These are phyloP conservation scores for Hypselothyrea guttata DNA, from an alignment of 2,888 invertebrate species.

Conservation along the genomic window DNA sequence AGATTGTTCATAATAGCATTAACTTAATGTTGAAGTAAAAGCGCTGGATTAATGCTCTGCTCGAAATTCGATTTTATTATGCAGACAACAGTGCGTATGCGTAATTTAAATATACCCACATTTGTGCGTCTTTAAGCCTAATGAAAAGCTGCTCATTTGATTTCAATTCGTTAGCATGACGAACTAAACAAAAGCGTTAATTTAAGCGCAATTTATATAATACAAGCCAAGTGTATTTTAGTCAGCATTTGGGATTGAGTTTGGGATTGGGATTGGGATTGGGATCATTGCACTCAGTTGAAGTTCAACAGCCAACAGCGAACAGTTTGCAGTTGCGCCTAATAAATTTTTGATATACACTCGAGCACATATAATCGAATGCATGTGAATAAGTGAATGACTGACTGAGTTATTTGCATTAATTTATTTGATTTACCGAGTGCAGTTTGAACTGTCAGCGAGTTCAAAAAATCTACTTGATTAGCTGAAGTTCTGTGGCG, in stretches of 20 bases:
- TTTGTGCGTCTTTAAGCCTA: too few relatives aligned
- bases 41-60: constrained; percentile 2
- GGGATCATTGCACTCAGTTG: constrained; percentile 13
- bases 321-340: constrained; percentile 3
- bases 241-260: background rate
- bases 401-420: constrained; percentile 47
- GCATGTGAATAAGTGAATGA: constrained; percentile 24
- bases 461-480: constrained; percentile 18
- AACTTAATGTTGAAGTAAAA: constrained; percentile 17
- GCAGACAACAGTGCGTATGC: constrained; percentile 17
- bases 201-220: too few relatives aligned
- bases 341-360: constrained; percentile 42
- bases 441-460: constrained; percentile 8
- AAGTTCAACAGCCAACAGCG: constrained; percentile 28
- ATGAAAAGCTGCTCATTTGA: too few relatives aligned
- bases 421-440: constrained; percentile 45
- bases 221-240: constrained; percentile 11
- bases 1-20: constrained; percentile 43
- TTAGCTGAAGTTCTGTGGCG: background rate
- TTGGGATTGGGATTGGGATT: too few relatives aligned
- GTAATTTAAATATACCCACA: background rate
- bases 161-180: too few relatives aligned
- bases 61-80: background rate
- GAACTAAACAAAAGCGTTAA: too few relatives aligned
- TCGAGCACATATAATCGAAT: background rate